A percentile compares a stretch with the other conserved stretches of the same genome.
These are phyloP conservation scores for Pseudopipra pipra DNA, from an alignment of 2,113 vertebrate genomes.

Conservation along the genomic window DNA sequence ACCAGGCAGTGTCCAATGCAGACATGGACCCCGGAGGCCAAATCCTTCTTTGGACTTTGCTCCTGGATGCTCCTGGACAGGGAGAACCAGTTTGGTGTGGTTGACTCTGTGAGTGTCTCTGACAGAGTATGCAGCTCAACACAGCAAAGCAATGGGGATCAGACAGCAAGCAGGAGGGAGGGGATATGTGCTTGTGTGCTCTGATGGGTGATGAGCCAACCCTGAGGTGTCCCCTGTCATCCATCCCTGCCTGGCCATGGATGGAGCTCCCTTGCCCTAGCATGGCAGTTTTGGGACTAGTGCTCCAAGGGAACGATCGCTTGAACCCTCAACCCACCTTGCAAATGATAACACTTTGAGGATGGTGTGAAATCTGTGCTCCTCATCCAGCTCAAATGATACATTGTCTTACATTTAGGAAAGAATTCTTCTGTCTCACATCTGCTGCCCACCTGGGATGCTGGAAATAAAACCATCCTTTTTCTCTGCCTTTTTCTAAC, in stretches of 20 bases:
- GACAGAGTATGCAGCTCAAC: not conserved
- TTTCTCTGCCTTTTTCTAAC: not conserved
- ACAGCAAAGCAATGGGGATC: not conserved
- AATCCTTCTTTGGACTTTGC: not conserved
- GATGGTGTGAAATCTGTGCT: not conserved
- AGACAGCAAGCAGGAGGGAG: not conserved
- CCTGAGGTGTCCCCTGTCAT: not conserved
- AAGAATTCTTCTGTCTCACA: not conserved
- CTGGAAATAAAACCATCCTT: rapidly evolving
- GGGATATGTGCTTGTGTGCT: not conserved
- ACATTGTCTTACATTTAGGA: rapidly evolving
- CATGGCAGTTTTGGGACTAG: not conserved
- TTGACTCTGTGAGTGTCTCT: not conserved
- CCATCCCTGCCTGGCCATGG: not conserved
- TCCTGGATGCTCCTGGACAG: not conserved
- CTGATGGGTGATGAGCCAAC: not conserved
- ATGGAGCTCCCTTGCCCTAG: not conserved
- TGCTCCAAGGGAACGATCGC: not conserved
- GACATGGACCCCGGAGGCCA: not conserved
- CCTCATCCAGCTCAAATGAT: not conserved
- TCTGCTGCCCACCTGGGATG: not conserved
- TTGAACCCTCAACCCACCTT: not conserved
- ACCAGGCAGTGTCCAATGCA: not conserved
- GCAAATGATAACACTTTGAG: rapidly evolving
- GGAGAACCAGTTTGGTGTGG: conserved; percentile 2